Evolutionary conservation across 2,888 invertebrate species (phyloP).

Genomic region (Ecliptopera silaceata): DNA sequence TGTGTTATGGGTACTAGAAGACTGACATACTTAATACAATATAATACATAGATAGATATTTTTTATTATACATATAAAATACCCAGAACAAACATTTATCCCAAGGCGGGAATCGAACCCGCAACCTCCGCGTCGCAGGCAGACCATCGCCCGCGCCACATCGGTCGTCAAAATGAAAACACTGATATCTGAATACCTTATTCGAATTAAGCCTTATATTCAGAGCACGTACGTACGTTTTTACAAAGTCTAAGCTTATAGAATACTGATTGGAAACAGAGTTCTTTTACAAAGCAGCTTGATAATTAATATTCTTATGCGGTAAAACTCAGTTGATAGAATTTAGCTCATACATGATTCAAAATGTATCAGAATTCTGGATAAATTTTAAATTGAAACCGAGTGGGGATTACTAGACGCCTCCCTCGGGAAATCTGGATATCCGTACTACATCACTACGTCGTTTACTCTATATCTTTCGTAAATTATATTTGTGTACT

Average conservation of each 20-base stretch:
- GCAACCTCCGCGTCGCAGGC: no score
- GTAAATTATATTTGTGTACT: conserved; percentile 23
- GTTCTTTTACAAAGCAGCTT: conserved; percentile 6
- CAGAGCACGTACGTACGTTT: conserved; percentile 23
- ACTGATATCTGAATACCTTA: conserved; percentile 15
- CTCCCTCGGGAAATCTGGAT: conserved; percentile 54
- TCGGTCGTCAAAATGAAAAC: conserved; percentile 11
- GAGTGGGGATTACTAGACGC: conserved; percentile 46
- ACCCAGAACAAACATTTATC: no score
- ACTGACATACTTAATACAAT: no score
- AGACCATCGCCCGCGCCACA: no score
- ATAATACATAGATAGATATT: no score
- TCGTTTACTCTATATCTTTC: conserved; percentile 38
- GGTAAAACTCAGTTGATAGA: conserved; percentile 11
- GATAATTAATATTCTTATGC: conserved; percentile 19
- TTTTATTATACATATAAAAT: no score
- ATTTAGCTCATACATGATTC: conserved; percentile 29
- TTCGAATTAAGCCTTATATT: conserved; percentile 18
- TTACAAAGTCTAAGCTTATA: conserved; percentile 22
- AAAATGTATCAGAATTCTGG: conserved; percentile 44
- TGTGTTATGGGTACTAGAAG: no score
- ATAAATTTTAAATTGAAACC: conserved; percentile 53
- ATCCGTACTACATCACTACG: conserved; percentile 39
- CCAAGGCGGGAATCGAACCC: no score
- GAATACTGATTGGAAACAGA: conserved; percentile 22